These are phyloP conservation scores for Lamproptera curius DNA, from an alignment of 2,888 invertebrate genomes.

Conservation along the genomic window DNA sequence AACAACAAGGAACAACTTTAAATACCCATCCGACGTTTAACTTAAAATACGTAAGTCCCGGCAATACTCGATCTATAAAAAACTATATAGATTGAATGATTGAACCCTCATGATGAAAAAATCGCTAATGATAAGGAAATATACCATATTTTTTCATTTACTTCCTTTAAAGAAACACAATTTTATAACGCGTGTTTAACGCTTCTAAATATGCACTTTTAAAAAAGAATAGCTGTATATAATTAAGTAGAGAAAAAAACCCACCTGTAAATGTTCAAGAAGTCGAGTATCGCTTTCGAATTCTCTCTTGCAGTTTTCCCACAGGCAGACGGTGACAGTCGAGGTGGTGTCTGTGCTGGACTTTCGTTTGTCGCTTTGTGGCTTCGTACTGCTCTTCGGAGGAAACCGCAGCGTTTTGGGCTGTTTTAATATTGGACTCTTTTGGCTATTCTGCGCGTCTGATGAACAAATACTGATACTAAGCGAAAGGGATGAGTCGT, in stretches of 20 bases:
- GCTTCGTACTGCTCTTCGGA: slow-evolving; percentile 67
- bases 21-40: too few relatives aligned
- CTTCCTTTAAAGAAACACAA: too few relatives aligned
- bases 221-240: too few relatives aligned
- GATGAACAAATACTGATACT: slow-evolving; percentile 65
- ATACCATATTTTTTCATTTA: too few relatives aligned
- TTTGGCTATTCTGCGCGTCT: slow-evolving; percentile 65
- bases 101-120: too few relatives aligned
- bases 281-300: slow-evolving; percentile 89
- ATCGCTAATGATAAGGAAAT: too few relatives aligned
- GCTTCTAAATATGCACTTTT: too few relatives aligned
- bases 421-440: slow-evolving; percentile 87
- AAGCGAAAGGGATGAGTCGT: slow-evolving; percentile 65
- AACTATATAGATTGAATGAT: too few relatives aligned
- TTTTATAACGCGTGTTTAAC: too few relatives aligned
- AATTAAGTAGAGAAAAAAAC: neutral
- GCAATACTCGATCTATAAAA: too few relatives aligned
- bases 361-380: slow-evolving; percentile 49
- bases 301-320: slow-evolving; percentile 89
- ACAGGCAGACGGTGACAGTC: slow-evolving; percentile 82
- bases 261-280: slow-evolving; percentile 91
- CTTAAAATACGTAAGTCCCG: too few relatives aligned
- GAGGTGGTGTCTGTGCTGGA: slow-evolving; percentile 66
- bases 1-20: too few relatives aligned
- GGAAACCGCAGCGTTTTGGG: slow-evolving; percentile 91